Evolutionary conservation across 1,140 invertebrate genomes (phyloP).

Genomic region (Telenomus remus): DNA sequence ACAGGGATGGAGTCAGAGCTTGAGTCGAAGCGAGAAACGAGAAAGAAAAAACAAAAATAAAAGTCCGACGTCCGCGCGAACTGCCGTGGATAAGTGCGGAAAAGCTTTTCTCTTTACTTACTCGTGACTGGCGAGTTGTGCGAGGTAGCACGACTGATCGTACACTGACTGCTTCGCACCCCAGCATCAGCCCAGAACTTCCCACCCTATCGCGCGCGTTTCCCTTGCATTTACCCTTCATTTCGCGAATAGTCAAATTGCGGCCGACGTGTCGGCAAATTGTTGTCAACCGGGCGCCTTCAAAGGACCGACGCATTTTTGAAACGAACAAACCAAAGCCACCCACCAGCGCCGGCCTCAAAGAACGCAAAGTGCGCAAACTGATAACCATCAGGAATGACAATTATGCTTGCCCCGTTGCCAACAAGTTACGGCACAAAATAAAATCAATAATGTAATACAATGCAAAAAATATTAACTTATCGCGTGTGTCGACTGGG

Average conservation of each 20-base stretch:
- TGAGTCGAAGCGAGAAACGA: too few relatives aligned
- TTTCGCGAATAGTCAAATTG: conserved; percentile 19
- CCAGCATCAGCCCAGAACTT: conserved; percentile 43
- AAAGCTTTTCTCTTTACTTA: conserved; percentile 10
- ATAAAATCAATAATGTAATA: conserved; percentile 37
- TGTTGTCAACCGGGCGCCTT: not conserved
- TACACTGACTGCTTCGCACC: conserved; percentile 49
- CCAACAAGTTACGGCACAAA: not conserved
- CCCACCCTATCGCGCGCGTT: conserved; percentile 8
- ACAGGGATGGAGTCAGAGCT: too few relatives aligned
- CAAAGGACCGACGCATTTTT: too few relatives aligned
- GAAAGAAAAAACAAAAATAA: not conserved
- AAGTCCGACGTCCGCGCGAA: not conserved
- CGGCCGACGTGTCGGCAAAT: not conserved
- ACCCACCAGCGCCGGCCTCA: too few relatives aligned
- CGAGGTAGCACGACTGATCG: conserved; percentile 37
- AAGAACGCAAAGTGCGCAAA: too few relatives aligned
- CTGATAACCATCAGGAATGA: not conserved
- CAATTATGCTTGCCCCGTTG: not conserved
- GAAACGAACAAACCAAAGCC: too few relatives aligned
- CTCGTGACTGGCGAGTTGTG: conserved; percentile 12
- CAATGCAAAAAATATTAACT: conserved; percentile 3
- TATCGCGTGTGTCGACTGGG: not conserved
- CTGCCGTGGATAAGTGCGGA: conserved; percentile 1
- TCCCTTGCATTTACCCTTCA: conserved; percentile 12